Base-by-base conservation (phyloP, 2,888 invertebrate genomes). In the Leuctra nigra region DNA sequence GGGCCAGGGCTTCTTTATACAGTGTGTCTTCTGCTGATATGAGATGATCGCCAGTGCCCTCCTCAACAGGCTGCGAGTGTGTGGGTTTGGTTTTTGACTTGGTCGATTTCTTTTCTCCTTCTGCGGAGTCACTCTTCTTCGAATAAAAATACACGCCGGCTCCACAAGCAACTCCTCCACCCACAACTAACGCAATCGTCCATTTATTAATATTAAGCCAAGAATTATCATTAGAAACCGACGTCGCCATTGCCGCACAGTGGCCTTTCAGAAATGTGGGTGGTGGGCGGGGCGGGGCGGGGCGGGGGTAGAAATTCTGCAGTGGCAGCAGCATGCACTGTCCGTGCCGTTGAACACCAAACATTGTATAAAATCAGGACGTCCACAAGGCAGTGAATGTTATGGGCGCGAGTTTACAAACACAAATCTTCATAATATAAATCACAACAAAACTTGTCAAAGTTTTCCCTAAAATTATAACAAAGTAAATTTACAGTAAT, bases 161-260 rank as follows among this genome's bases (percentile, higher is more conserved):
- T 57, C 91, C 91, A 56, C 89, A 77, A 59, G 87, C 89, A 64
- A 91, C 79, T 66, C 91, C 90, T 62, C 91, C 86, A 64, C 91
- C 91, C 62, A 92, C 79, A 59, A 86, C 81, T 61, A 92, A 76
- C 60, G 90, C 91, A 67, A 92, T 76, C 77, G 92, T 90, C 91
- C 92, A 91, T 79, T 86, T 91, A 44, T 44, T n/a, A n/a, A 2
- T 23, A 20, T 23, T 22, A 6, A 7, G 29, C 6, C 7, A 6
- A n/a, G 22, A 23, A 4, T 23, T n/a, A 4, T 44, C 44, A 20
- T n/a, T 13, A 4, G 23, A 14, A n/a, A 38, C 38, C 6, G 9
- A n/a, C 4, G 44, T 23, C n/a, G 44, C 44, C 44, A 44, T 44
- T 18, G 29, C 29, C 11, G 29, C 29, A 29, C 29, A 29, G n/a